A percentile compares a stretch with the other conserved stretches of the same genome.
These are phyloP conservation scores for Sphaeramia orbicularis DNA, from an alignment of 2,797 vertebrate species.

Conservation along the genomic window DNA sequence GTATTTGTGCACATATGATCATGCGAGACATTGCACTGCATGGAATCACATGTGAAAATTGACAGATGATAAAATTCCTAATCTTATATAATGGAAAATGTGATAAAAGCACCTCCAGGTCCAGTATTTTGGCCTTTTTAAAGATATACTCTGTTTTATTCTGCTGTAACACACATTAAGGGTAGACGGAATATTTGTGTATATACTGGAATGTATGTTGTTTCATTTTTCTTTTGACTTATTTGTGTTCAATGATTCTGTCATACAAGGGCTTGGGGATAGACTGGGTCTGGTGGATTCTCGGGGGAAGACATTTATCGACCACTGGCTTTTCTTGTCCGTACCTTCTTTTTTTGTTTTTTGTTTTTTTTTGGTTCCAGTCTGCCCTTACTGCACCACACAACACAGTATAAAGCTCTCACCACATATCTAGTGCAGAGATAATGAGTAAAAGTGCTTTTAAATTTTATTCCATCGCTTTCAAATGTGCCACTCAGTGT, in stretches of 20 bases:
- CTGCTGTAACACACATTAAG: constrained; percentile 62
- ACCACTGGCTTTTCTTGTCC: constrained; percentile 62
- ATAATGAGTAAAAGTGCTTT: constrained; percentile 84
- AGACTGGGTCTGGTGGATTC: constrained; percentile 46
- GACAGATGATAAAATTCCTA: constrained; percentile 23
- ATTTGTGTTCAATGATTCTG: constrained; percentile 61
- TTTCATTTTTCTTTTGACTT: constrained; percentile 69
- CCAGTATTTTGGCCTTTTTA: constrained; percentile 56
- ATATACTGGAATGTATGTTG: constrained; percentile 84
- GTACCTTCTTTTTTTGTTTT: constrained; percentile 18
- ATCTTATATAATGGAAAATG: no score
- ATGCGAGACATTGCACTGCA: constrained; percentile 41
- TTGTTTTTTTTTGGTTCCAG: constrained; percentile 42
- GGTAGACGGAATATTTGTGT: constrained; percentile 74
- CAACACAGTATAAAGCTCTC: constrained; percentile 70
- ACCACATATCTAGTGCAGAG: constrained; percentile 84
- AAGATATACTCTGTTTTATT: constrained; percentile 44
- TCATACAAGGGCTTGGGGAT: constrained; percentile 77
- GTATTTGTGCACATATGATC: constrained; percentile 41
- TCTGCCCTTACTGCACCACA: constrained; percentile 65
- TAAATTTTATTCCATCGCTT: constrained; percentile 84
- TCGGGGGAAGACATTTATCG: constrained; percentile 65
- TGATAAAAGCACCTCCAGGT: constrained; percentile 36
- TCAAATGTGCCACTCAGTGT: constrained; percentile 86
- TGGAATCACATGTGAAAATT: constrained; percentile 29